Evolutionary conservation across 2,113 vertebrate genomes (phyloP), one percentile per base, ranked within the genome.

Genomic region (Anoplopoma fimbria): DNA sequence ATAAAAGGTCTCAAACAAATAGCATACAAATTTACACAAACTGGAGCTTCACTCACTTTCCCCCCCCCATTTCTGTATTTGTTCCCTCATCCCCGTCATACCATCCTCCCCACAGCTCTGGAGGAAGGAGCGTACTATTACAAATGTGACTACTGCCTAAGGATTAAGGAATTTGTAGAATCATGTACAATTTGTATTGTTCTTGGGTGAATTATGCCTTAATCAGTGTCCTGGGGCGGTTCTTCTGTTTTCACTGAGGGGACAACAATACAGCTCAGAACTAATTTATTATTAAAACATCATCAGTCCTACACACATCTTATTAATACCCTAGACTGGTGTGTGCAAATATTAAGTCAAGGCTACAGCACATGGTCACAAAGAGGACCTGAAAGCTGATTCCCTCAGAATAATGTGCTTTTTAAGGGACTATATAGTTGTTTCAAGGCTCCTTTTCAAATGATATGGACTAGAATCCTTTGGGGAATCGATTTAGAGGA

Each of bases 401-500:
- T 75, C n/a, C 40, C 8, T 31, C 25, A 13, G 13, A 62, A 49
- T 42, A 77, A 71, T 53, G 34, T 69, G 60, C 23, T 34, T 80
- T 73, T 64, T 49, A 34, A 63, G 6, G 63, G n/a, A 42, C 55
- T 27, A 69, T 13, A 69, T n/a, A 78, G 79, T 79, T 69, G 27
- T 40, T 75, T 77, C 53, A 79, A 82, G 75, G 21, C 47, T 64
- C 68, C 58, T 57, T 38, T 58, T 47, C 7, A 77, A 38, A 64
- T 62, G 63, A 82, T 79, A 71, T 67, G 57, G 69, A 53, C 40
- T 34, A 2, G 34, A n/a, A 79, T 82, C 36, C 69, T 55, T 68
- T 38, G 31, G 49, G 77, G 83, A 80, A 77, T 77, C 45, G 63
- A 81, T 86, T 80, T 74, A 65, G 42, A 63, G 57, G 47, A 65